These are phyloP conservation scores for Lanius collurio DNA, from an alignment of 2,113 vertebrate species.

Conservation along the genomic window DNA sequence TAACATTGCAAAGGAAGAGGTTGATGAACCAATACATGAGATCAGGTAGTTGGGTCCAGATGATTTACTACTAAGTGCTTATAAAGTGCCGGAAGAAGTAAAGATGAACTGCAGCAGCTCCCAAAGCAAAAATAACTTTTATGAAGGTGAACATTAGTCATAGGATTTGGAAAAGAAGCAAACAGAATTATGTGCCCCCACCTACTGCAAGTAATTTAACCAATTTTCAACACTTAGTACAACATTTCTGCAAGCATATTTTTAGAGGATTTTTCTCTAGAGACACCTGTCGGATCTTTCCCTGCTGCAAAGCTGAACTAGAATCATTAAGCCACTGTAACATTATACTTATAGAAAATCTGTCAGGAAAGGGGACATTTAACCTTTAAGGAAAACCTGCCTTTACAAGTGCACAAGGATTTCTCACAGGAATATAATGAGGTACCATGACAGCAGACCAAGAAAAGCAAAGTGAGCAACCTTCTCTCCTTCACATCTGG, in stretches of 20 bases:
- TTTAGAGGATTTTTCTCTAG: slow-evolving; percentile 42
- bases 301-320: neutral
- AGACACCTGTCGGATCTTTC: slow-evolving; percentile 40
- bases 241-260: slow-evolving; percentile 47
- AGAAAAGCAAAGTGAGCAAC: neutral
- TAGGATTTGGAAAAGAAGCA: slow-evolving; percentile 34
- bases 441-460: neutral
- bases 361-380: neutral
- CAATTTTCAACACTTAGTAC: slow-evolving; percentile 53
- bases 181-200: slow-evolving; percentile 35
- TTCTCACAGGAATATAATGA: neutral
- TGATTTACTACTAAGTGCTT: slow-evolving; percentile 10
- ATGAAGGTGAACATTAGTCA: slow-evolving; percentile 43
- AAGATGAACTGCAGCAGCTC: slow-evolving; percentile 10
- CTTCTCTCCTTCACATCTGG: neutral
- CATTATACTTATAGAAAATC: slow-evolving; percentile 10
- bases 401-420: neutral
- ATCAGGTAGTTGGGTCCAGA: neutral
- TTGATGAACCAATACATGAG: neutral
- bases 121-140: slow-evolving; percentile 57
- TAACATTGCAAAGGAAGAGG: neutral
- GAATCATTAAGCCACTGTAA: slow-evolving; percentile 4
- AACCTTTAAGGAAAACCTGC: slow-evolving; percentile 34
- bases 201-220: slow-evolving; percentile 53
- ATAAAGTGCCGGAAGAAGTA: neutral